Evolutionary conservation across 2,113 vertebrate genomes (phyloP), one percentile per base, ranked within the genome.

Genomic region (Oryzias curvinotus): DNA sequence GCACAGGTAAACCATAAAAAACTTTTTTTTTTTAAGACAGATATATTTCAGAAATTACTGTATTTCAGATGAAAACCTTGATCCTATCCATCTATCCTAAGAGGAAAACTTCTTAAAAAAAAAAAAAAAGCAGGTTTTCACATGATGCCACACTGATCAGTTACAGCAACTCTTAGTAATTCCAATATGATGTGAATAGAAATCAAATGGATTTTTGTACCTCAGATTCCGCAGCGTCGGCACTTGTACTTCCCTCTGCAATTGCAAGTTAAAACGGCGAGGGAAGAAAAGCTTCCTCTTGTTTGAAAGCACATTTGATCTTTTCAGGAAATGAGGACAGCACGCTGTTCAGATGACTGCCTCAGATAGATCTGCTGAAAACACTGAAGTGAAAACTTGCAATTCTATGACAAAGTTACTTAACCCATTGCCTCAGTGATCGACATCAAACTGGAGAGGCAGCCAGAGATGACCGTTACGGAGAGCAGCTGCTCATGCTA

Each of bases 371-470:
- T 2, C 45, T 44, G 21, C 44, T 45, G 18, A 54, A 69, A 75
- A 68, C 50, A 21, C 5, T 43, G 56, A 84, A 69, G 63, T 71
- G n/a, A 78, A 57, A 75, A 62, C 58, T 36, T 68, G 64, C 76
- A 41, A 63, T 23, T 73, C 48, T 72, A 51, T 1, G 5, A 0
- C 36, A 12, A n/a, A 52, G 43, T 85, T 90, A 79, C 92, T 95
- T 96, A 91, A 95, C 91, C 8, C 53, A 0, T 43, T 16, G 46
- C 79, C 71, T 62, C 93, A 96, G 94, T 94, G 93, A 93, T 95
- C 45, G 92, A 98, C 89, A 97, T 95, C 89, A 93, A 95, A 86
- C 89, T 96, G 92, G 93, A 94, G 90, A 93, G 94, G 69, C 93
- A 93, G 56, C 92, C 92, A 1, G 93, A 95, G 87, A 93, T 95